A percentile compares a stretch with the other conserved stretches of the same genome.
Evolutionary conservation across 2,888 invertebrate genomes (phyloP).

Genomic region (Mesopsocus fuscifrons): DNA sequence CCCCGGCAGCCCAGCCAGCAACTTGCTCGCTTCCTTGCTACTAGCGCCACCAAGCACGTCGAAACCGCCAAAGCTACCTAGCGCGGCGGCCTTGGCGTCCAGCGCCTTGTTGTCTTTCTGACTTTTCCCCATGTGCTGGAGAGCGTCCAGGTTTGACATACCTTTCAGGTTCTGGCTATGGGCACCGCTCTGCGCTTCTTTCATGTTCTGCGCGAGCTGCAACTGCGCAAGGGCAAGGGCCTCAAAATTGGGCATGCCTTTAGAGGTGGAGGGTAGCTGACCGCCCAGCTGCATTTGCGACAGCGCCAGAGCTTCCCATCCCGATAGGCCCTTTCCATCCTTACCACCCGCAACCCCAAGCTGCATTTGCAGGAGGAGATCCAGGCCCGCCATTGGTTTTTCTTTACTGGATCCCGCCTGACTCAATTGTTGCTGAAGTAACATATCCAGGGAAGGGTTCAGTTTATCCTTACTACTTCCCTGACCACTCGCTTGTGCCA

Average conservation of each 20-base stretch:
- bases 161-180: neutral
- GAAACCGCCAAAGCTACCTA: neutral
- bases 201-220: slow-evolving; percentile 2
- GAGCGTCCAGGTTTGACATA: neutral
- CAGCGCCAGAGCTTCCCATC: slow-evolving; percentile 3
- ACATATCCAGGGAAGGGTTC: neutral
- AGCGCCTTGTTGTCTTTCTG: neutral
- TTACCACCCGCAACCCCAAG: neutral
- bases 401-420: neutral
- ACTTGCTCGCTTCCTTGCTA: slow-evolving; percentile 1
- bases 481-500: neutral
- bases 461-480: neutral
- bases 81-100: neutral
- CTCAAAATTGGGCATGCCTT: slow-evolving; percentile 3
- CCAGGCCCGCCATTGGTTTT: neutral
- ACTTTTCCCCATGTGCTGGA: neutral
- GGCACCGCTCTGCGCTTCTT: neutral
- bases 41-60: neutral
- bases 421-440: neutral
- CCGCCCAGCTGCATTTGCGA: slow-evolving; percentile 5
- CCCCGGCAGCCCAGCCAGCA: neutral
- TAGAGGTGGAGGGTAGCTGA: neutral
- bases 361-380: neutral
- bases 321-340: neutral
- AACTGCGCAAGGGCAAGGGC: slow-evolving; percentile 5